Evolutionary conservation across 2,113 vertebrate species (phyloP).

Genomic region (Anas platyrhynchos): DNA sequence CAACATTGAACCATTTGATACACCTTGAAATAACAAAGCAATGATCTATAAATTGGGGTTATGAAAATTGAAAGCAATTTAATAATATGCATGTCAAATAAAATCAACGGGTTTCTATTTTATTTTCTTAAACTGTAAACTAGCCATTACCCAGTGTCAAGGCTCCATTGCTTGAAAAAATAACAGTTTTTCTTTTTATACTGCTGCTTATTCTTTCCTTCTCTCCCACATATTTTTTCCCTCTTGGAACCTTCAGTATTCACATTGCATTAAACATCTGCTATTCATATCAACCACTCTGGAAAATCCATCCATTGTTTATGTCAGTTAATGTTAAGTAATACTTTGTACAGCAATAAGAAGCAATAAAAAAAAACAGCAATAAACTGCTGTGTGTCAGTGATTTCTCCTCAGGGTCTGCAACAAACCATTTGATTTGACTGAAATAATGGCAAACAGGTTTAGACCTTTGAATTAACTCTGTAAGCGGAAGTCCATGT

Average conservation of each 20-base stretch:
- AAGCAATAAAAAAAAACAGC: constrained; percentile 59
- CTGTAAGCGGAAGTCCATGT: background rate
- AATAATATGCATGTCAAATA: constrained; percentile 22
- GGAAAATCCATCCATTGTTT: constrained; percentile 72
- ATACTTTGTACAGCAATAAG: constrained; percentile 59
- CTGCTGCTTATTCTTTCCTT: constrained; percentile 15
- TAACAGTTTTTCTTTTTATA: constrained; percentile 14
- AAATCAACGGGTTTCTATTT: constrained; percentile 28
- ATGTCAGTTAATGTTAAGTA: constrained; percentile 68
- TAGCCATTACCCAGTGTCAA: background rate
- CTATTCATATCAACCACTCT: constrained; percentile 35
- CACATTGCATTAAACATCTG: constrained; percentile 42
- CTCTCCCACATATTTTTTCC: background rate
- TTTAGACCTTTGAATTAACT: constrained; percentile 52
- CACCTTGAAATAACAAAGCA: constrained; percentile 59
- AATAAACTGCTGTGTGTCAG: constrained; percentile 52
- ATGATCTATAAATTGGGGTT: background rate
- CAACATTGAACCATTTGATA: constrained; percentile 47
- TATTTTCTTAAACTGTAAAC: constrained; percentile 41
- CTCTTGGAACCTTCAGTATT: constrained; percentile 49
- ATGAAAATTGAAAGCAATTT: constrained; percentile 51
- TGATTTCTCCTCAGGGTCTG: constrained; percentile 65
- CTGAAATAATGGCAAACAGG: constrained; percentile 51
- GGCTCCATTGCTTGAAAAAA: constrained; percentile 23
- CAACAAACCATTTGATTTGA: constrained; percentile 63